Percentiles rank a stretch among this genome's conserved stretches.
phyloP scores from a whole-genome alignment of 2,888 invertebrate species.

The Sarcophaga carnaria region DNA sequence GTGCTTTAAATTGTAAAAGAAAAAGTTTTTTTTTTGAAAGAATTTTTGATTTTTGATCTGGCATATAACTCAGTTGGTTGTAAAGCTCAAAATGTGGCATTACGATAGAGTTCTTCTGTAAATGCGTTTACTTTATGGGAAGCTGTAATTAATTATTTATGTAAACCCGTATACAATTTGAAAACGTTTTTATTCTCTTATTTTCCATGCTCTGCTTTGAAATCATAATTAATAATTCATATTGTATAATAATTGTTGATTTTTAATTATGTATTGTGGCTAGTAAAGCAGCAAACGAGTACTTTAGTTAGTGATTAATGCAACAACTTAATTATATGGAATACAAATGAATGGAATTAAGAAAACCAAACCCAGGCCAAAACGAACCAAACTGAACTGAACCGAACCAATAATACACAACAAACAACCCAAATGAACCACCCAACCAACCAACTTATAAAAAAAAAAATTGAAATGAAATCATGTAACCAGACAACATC shows the following conservation, averaged over 20 bases:
- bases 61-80: no score
- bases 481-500: slow-evolving; percentile 13
- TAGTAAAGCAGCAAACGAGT: neutral
- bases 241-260: neutral
- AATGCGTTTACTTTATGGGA: no score
- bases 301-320: slow-evolving; percentile 29
- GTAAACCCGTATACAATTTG: no score
- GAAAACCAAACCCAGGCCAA: slow-evolving; percentile 2
- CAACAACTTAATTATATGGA: slow-evolving; percentile 38
- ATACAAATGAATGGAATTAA: neutral
- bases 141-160: no score
- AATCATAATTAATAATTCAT: slow-evolving; percentile 23
- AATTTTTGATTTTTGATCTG: no score
- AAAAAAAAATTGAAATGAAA: neutral
- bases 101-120: no score
- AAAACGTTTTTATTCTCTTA: no score
- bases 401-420: neutral
- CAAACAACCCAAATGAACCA: neutral
- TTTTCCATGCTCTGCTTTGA: neutral
- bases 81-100: no score
- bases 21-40: no score
- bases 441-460: neutral
- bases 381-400: neutral
- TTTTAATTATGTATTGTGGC: slow-evolving; percentile 2
- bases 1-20: no score